Conservation (phyloP, 1,140 invertebrate genomes). For the Rhagoletis pomonella region DNA sequence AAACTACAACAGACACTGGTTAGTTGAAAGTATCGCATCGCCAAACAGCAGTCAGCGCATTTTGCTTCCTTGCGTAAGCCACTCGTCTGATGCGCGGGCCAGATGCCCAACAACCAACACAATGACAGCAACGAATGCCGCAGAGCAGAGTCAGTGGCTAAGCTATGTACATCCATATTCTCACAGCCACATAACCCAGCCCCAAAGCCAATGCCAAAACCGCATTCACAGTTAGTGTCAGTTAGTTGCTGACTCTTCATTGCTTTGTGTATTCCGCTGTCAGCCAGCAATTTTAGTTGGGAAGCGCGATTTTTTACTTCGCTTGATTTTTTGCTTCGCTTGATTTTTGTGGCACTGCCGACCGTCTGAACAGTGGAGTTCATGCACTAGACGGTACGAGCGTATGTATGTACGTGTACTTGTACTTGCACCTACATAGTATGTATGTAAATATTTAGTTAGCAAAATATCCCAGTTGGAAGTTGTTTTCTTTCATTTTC, state of each 20-base stretch:
- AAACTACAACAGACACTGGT: not conserved
- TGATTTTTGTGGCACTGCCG: not conserved
- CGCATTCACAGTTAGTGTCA: conserved; percentile 8
- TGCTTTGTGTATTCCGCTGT: conserved; percentile 13
- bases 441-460: not conserved
- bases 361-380: not conserved
- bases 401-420: no score
- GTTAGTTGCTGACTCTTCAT: conserved; percentile 33
- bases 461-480: not conserved
- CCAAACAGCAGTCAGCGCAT: not conserved
- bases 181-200: not conserved
- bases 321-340: not conserved
- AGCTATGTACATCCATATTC: not conserved
- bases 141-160: conserved; percentile 10
- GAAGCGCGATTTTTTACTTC: not conserved
- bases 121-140: conserved; percentile 20
- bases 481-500: no score
- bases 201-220: conserved; percentile 10
- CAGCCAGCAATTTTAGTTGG: conserved; percentile 11
- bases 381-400: not conserved
- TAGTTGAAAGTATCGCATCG: not conserved
- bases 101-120: conserved; percentile 20
- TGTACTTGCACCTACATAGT: no score
- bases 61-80: not conserved
- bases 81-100: not conserved